Base-by-base conservation (phyloP, 2,113 vertebrate genomes). In the Hipposideros armiger region DNA sequence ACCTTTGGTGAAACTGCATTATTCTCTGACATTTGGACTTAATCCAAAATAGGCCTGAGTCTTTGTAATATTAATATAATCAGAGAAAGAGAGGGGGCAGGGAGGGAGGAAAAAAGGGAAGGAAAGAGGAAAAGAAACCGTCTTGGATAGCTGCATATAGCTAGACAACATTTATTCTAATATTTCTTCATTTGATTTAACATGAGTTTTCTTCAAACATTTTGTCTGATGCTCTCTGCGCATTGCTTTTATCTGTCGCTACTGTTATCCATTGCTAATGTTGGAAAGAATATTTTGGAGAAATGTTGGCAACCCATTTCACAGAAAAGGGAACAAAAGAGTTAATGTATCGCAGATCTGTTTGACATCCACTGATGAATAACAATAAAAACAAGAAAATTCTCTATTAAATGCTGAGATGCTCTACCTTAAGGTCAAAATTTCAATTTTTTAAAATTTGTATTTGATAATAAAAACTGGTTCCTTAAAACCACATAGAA, bases 21-120 rank as follows among this genome's bases (percentile, higher is more conserved):
- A 95, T 98, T 98, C 97, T 97, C 36, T 96, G 92, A 98, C 92
- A 81, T 97, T 98, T 97, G 95, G 92, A 97, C 95, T 97, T 96
- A 97, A 98, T 98, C 96, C 96, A 97, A 97, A 98, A 96, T 52
- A 95, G 90, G 62, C 47, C 74, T 58, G 80, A 95, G 56, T 95
- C 82, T 97, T 96, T 93, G 80, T 96, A 90, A 97, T 98, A 97
- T 88, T 96, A 98, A 98, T 91, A 92, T 96, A 98, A 98, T 60
- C 13, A 42, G 8, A n/a, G 8, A 45, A 11, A 42, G 11, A 4
- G 32, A 67, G 66, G 47, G 2, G 40, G 22, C 17, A 1, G 28
- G 14, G 15, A 15, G 45, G 45, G 24, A 13, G 11, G 11, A 7
- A 42, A 4, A 20, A 11, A 26, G 9, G n/a, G 2, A 9, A 40